Evolutionary conservation across 1,140 invertebrate species (phyloP), one percentile per base, ranked within the genome.

Genomic region (Lepidotrigona ventralis): DNA sequence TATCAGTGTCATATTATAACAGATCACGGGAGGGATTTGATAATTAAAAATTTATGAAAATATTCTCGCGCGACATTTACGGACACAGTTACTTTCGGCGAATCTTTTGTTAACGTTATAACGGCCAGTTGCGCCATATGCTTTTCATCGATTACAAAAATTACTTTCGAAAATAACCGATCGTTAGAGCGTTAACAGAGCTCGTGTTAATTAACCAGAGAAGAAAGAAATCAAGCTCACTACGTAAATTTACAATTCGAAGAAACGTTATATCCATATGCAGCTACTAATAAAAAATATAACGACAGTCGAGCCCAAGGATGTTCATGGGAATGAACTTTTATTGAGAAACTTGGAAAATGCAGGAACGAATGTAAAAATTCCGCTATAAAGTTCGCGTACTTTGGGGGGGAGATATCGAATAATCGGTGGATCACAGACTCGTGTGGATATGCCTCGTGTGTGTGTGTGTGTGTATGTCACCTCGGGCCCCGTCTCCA

Each of bases 361-460:
- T 46, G 14, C 70, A 85, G 26, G 54, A 84, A 73, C 60, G 39
- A 60, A 74, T 68, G 29, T 19, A 15, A 60, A 66, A 51, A 21
- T 39, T 58, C 39, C 26, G 51, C 66, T 76, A 64, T 51, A 26
- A 72, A 46, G 60, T 39, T 63, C 64, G 51, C 23, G 46, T 56
- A 63, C 39, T 46, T 46, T 6, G 21, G 71, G 21, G 71, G 39
- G 75, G 56, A 56, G 26, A 75, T 76, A 64, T 68, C n/a, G 68
- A 85, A 83, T 63, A 78, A 83, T 19, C 39, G 54, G 56, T 87
- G 79, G 74, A 85, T 88, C 87, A 85, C 87, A 87, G 79, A 85
- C 81, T 78, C 6, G 39, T 46, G 39, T 46, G 39, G 83, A 87
- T 80, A 88, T 78, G 83, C 83, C 86, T 81, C 74, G 71, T 79